These are phyloP conservation scores for Sarotherodon lohbergeri DNA, from an alignment of 2,113 vertebrate species.

Conservation along the genomic window DNA sequence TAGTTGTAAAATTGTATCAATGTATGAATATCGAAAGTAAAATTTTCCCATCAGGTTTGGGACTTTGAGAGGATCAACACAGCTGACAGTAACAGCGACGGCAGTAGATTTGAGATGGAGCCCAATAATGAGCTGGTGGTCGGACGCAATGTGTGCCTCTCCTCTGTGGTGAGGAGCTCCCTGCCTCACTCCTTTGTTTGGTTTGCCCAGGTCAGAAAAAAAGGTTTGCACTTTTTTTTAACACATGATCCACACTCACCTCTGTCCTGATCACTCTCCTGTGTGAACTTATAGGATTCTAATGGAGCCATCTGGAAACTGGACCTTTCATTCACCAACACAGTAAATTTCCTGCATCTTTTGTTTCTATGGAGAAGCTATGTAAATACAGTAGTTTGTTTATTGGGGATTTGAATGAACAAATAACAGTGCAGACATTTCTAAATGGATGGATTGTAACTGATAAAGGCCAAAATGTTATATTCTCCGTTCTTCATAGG, in stretches of 20 bases:
- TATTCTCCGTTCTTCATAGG: neutral
- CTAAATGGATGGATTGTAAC: neutral
- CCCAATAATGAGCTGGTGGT: conserved; percentile 86
- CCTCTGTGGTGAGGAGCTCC: conserved; percentile 79
- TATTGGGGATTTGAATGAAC: neutral
- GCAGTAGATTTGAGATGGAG: conserved; percentile 80
- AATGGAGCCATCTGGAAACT: neutral
- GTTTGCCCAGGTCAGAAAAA: conserved; percentile 84
- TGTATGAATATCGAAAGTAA: neutral
- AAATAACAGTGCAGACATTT: neutral
- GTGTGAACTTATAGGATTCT: conserved; percentile 43
- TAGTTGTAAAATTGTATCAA: neutral
- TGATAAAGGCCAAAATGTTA: neutral
- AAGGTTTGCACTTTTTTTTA: neutral
- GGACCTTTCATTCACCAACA: conserved; percentile 84
- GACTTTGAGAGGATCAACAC: conserved; percentile 83
- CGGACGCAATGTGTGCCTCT: conserved; percentile 79
- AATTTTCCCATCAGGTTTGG: conserved; percentile 77
- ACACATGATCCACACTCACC: neutral
- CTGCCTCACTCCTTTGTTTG: conserved; percentile 75
- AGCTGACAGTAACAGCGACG: conserved; percentile 73
- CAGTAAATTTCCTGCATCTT: conserved; percentile 65
- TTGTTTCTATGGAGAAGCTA: neutral
- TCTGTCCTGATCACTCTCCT: neutral
- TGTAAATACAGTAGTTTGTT: neutral